Evolutionary conservation across 2,113 vertebrate genomes (phyloP).

Genomic region (Neodontobutis hainanensis): DNA sequence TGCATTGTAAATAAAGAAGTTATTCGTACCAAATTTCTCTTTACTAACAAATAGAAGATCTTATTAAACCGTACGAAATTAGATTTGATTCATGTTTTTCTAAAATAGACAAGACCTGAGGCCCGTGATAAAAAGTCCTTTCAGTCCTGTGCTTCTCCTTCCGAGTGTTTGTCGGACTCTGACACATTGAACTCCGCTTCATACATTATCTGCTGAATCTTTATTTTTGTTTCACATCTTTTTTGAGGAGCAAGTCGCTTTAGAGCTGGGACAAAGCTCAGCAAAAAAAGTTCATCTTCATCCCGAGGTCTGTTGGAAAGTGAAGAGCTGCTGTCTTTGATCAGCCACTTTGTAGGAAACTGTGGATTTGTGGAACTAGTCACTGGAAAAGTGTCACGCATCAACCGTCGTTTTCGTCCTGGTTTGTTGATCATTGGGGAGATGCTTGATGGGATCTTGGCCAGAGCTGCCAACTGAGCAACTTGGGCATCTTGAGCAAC

Average conservation of each 20-base stretch:
- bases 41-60: slow-evolving; percentile 7
- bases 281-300: slow-evolving; percentile 73
- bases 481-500: slow-evolving; percentile 47
- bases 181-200: slow-evolving; percentile 70
- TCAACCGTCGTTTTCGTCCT: slow-evolving; percentile 36
- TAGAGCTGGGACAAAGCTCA: slow-evolving; percentile 72
- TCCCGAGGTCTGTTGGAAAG: slow-evolving; percentile 50
- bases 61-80: not conserved
- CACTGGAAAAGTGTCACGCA: slow-evolving; percentile 10
- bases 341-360: slow-evolving; percentile 44
- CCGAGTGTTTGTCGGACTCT: slow-evolving; percentile 10
- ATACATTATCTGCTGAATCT: slow-evolving; percentile 74
- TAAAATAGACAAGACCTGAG: too few species aligned
- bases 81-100: too few species aligned
- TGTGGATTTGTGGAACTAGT: slow-evolving; percentile 20
- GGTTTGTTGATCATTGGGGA: slow-evolving; percentile 14
- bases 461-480: slow-evolving; percentile 47
- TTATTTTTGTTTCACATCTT: slow-evolving; percentile 74
- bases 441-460: slow-evolving; percentile 39
- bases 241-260: slow-evolving; percentile 73
- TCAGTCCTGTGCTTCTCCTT: not conserved
- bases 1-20: slow-evolving; percentile 56
- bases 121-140: not conserved
- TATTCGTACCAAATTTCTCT: slow-evolving; percentile 8
- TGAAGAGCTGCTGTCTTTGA: slow-evolving; percentile 53